Percentiles rank a stretch among this genome's conserved stretches.
phyloP scores from a whole-genome alignment of 2,113 vertebrate genomes.

The Tichodroma muraria region DNA sequence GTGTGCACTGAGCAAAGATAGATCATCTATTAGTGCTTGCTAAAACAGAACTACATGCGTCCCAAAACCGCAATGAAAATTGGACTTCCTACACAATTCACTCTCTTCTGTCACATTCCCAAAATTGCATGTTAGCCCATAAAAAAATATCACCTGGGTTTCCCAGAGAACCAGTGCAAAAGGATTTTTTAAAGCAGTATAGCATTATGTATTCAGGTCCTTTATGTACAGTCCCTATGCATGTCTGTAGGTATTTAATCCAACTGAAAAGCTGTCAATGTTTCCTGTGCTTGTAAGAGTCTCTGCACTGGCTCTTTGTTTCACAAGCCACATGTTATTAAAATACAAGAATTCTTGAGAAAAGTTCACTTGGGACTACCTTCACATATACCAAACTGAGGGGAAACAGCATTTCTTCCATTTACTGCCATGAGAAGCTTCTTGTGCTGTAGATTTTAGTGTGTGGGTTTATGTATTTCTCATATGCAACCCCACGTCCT shows the following conservation, averaged over 20 bases:
- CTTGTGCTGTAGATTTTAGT: not conserved
- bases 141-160: not conserved
- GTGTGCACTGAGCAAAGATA: not conserved
- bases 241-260: not conserved
- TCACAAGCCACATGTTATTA: not conserved
- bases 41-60: not conserved
- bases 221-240: rapidly evolving
- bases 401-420: not conserved
- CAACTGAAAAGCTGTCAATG: not conserved
- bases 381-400: not conserved
- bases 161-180: not conserved
- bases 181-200: not conserved
- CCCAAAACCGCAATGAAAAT: not conserved
- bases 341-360: not conserved
- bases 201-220: not conserved
- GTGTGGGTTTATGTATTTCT: not conserved
- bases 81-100: not conserved
- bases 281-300: not conserved
- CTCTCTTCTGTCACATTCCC: not conserved
- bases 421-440: not conserved
- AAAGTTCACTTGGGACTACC: not conserved
- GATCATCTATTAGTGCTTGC: not conserved
- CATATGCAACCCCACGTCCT: not conserved
- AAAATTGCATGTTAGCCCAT: not conserved
- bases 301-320: not conserved